These are phyloP conservation scores for Keiferia lycopersicella DNA, from an alignment of 2,888 invertebrate species.

Conservation along the genomic window DNA sequence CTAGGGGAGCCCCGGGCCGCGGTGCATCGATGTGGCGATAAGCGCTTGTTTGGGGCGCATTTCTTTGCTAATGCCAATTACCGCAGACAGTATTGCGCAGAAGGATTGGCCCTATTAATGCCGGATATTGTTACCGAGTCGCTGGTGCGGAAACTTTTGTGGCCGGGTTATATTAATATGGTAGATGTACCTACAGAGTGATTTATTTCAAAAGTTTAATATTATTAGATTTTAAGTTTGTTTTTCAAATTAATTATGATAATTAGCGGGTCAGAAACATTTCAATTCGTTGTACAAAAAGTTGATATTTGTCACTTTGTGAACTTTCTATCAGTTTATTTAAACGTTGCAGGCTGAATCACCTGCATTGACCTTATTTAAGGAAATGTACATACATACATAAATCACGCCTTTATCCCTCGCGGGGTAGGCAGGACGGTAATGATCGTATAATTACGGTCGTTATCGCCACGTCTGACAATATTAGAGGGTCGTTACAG, in stretches of 20 bases:
- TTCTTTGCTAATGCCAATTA: slow-evolving; percentile 74
- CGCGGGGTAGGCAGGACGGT: too few relatives aligned
- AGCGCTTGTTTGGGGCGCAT: slow-evolving; percentile 69
- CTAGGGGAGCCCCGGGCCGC: slow-evolving; percentile 39
- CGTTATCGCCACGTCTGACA: too few relatives aligned
- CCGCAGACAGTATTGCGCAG: slow-evolving; percentile 71
- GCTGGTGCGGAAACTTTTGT: slow-evolving; percentile 57
- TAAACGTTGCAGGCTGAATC: too few relatives aligned
- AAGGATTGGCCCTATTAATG: slow-evolving; percentile 76
- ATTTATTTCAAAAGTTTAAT: neutral
- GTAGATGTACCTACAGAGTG: neutral
- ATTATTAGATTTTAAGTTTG: too few relatives aligned
- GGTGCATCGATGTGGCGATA: slow-evolving; percentile 69
- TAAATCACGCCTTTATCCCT: too few relatives aligned
- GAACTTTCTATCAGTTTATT: too few relatives aligned
- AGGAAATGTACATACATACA: too few relatives aligned
- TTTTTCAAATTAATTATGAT: neutral
- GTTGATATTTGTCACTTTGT: too few relatives aligned
- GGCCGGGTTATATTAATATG: slow-evolving; percentile 29
- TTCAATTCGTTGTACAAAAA: neutral
- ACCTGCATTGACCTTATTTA: too few relatives aligned
- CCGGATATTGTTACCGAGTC: slow-evolving; percentile 73
- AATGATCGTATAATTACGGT: too few relatives aligned
- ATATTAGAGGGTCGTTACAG: too few relatives aligned
- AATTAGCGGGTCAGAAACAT: neutral